Base-by-base conservation (phyloP, 2,113 vertebrate genomes). In the Tyto alba region DNA sequence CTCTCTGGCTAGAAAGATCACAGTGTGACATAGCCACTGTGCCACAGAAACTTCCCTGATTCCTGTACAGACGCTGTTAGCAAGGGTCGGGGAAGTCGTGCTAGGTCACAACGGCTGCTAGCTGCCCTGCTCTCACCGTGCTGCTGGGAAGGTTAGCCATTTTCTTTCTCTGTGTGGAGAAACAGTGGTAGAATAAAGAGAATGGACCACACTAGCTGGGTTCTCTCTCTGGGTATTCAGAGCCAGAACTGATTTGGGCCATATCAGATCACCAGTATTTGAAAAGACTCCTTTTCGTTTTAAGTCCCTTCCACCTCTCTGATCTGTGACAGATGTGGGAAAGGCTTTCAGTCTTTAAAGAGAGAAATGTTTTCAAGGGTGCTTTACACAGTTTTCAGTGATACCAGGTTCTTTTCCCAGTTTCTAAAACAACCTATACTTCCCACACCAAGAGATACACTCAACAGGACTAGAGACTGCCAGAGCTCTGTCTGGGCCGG, bases 391-490 rank as follows among this genome's bases (percentile, higher is more conserved):
- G 36, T 75, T 87, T 77, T 62, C 53, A 52, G 0, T 48, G 43
- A 34, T 16, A 23, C 7, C 36, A n/a, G 36, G 19, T 56, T 45
- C 57, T 85, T 91, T 68, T 73, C 56, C 53, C 36, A 73, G 73
- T 36, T 64, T 85, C 53, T 76, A 77, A 50, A 82, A 55, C 43
- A 67, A 26, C 7, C 8, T 38, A 5, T 6, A 10, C 26, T 92
- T 50, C 22, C 32, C 15, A 13, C 32, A 59, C 20, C 11, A 41
- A 40, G 50, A 73, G 27, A n/a, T 8, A 6, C 0, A 1, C 23
- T 63, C 20, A 52, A 0, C 10, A 2, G 9, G 43, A 6, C 41
- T 56, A 12, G 81, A 29, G 62, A 10, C 50, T 4, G 1, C 52
- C 55, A 13, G 30, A 55, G 59, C 26, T 55, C n/a, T 76, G 40